Base-by-base conservation (phyloP, 2,888 invertebrate genomes). In the Rugalucina vietnamica region DNA sequence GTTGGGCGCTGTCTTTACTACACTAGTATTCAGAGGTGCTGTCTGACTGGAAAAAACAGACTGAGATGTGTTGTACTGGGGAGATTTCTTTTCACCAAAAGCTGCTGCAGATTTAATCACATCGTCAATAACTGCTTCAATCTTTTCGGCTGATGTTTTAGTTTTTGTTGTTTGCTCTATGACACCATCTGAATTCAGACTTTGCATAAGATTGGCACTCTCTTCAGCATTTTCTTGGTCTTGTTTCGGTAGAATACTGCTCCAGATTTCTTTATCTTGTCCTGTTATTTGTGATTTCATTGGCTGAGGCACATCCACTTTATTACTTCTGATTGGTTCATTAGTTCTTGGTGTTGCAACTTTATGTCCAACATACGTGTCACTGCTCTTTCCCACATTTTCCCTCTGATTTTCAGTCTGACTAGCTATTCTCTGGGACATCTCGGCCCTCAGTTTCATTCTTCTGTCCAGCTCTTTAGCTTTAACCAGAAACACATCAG, bases 401-500 rank as follows among this genome's bases (percentile, higher is more conserved):
- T n/a, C n/a, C n/a, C 65, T 32, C 0, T 43, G n/a, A 65, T 60
- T 27, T 24, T 71, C 34, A 5, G 5, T 0, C 24, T 70, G n/a
- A 27, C 70, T 32, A 49, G 70, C 3, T 27, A 5, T 36, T 24
- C 21, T 21, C 39, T 34, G 49, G 18, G 60, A 27, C 39, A 76
- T 29, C 43, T 74, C 73, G 1, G 18, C 54, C 74, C 70, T 78
- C 34, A 29, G 65, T 69, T 73, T 79, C 74, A 71, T 76, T 74
- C 81, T 39, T 73, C 73, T 75, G 21, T 78, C 50, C 37, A 85
- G 54, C 24, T 85, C 85, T 21, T 72, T 76, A 10, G 81, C 50
- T 70, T 85, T 83, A 10, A 86, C 78, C 29, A 79, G 37, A 71
- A 86, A 86, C 5, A 83, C 72, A 70, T 85, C 85, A 0, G 86